phyloP scores from a whole-genome alignment of 2,888 invertebrate genomes.

The Apantesis nais region DNA sequence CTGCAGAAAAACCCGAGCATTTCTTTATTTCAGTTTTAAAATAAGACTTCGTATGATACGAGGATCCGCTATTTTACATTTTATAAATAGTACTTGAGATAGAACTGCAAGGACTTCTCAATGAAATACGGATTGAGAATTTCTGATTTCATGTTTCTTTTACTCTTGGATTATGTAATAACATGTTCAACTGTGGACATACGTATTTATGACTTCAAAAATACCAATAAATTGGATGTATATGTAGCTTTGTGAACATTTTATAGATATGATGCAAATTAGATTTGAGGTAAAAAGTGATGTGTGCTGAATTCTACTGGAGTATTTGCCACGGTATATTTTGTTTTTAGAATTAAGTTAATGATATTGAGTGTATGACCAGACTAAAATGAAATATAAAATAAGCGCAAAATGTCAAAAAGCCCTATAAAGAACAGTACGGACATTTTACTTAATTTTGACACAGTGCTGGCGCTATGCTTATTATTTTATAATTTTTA shows the following conservation, averaged over 20 bases:
- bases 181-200: background rate
- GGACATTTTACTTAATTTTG: background rate
- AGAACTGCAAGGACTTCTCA: background rate
- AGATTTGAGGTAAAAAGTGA: background rate
- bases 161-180: background rate
- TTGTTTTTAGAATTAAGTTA: background rate
- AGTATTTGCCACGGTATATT: background rate
- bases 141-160: background rate
- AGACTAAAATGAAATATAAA: background rate
- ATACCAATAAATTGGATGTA: background rate
- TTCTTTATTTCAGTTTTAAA: slow-evolving; percentile 80
- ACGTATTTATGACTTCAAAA: background rate
- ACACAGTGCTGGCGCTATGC: background rate
- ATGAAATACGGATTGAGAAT: background rate
- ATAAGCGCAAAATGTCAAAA: background rate
- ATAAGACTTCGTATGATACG: slow-evolving; percentile 23
- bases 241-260: background rate
- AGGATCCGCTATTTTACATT: slow-evolving; percentile 38
- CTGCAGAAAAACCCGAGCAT: slow-evolving; percentile 22
- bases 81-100: slow-evolving; percentile 3
- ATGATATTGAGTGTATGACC: background rate
- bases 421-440: background rate
- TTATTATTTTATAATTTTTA: background rate
- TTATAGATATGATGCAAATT: background rate
- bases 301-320: background rate